Percentiles rank a stretch among this genome's conserved stretches.
Evolutionary conservation across 1,140 invertebrate genomes (phyloP).

Genomic region (Drosophila murphyi): DNA sequence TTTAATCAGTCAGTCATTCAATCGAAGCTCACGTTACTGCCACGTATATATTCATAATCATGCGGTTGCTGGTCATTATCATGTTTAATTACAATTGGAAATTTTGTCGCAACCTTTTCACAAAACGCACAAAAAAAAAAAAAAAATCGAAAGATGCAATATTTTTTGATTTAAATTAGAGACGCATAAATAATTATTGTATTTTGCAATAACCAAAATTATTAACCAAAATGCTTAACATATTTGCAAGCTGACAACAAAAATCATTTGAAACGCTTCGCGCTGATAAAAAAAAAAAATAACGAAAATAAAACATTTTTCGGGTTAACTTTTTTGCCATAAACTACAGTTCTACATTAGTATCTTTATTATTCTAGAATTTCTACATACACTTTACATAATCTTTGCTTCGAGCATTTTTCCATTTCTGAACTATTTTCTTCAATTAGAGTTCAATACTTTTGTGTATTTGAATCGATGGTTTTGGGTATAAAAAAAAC

Average conservation of each 20-base stretch:
- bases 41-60: conserved; percentile 65
- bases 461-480: conserved; percentile 55
- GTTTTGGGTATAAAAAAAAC: conserved; percentile 60
- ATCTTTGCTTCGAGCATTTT: conserved; percentile 57
- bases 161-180: conserved; percentile 13
- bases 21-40: conserved; percentile 61
- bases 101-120: conserved; percentile 57
- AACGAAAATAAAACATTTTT: conserved; percentile 85
- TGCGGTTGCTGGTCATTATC: conserved; percentile 79
- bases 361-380: conserved; percentile 36
- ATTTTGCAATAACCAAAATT: conserved; percentile 84
- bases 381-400: conserved; percentile 42
- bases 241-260: conserved; percentile 32
- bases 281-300: conserved; percentile 38
- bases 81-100: conserved; percentile 22
- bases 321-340: conserved; percentile 71
- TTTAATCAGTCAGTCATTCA: conserved; percentile 47
- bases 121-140: conserved; percentile 70
- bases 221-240: conserved; percentile 79
- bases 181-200: conserved; percentile 65
- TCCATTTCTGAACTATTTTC: conserved; percentile 39
- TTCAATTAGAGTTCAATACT: conserved; percentile 41
- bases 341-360: conserved; percentile 41
- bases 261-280: conserved; percentile 37
- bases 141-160: conserved; percentile 18